Evolutionary conservation across 2,888 invertebrate genomes (phyloP), one percentile per base, ranked within the genome.

Genomic region (Acronicta psi): DNA sequence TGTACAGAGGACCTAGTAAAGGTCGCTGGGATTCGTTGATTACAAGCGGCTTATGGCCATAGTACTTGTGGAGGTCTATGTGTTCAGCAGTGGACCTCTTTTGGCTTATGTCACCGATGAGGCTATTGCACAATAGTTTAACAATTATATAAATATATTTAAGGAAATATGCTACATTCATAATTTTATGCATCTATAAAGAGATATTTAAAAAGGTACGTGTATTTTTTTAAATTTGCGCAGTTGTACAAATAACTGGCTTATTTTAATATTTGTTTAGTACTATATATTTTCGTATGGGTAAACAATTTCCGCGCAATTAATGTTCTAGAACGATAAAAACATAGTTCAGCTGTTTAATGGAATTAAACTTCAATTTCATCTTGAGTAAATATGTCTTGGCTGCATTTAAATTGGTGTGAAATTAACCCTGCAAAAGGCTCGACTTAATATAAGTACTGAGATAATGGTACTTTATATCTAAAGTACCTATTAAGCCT

Each of bases 191-290:
- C n/a, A n/a, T 4, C 3, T 2, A 7, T 23, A 23, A 23, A 23
- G 7, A 25, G 25, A 25, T 13, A 13, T 11, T 11, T 31, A 31
- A 13, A 31, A 31, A 5, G 18, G 17, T 11, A 38, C 40, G 18
- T 18, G 17, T 31, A 10, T 11, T 29, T 29, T 43, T 11, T 49
- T 45, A 29, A 41, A n/a, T 58, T 59, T 49, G 29, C 18, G 23
- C 62, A 59, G 18, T 51, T 59, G 62, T 34, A 1, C 11, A 61
- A 49, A 49, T 59, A 59, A 17, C 10, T 29, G 7, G 1, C 29
- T 1, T 29, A 29, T 11, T 29, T 29, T 10, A 10, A 9, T 31
- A 31, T 11, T 11, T 13, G 31, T 31, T 3, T 31, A 4, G 31
- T 13, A 13, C 13, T 13, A 31, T 31, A 31, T 31, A 31, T 31